A percentile compares a stretch with the other conserved stretches of the same genome.
Conservation (phyloP, 2,797 vertebrate genomes). For the Micrastur ruficollis region DNA sequence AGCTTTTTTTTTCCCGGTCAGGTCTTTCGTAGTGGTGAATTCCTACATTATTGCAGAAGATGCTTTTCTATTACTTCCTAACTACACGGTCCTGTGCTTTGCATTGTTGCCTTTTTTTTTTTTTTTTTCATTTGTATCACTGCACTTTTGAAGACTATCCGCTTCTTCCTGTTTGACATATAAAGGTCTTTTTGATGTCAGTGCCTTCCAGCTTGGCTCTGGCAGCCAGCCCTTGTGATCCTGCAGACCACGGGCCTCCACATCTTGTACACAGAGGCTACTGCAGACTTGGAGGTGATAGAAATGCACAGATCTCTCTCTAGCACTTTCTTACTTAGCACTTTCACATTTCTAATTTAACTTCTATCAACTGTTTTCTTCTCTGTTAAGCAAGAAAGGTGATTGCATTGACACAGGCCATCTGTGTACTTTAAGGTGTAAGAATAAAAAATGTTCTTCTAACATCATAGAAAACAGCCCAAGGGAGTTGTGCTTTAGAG, state of each 20-base stretch:
- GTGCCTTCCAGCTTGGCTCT: background rate
- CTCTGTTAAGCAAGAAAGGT: background rate
- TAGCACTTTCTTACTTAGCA: background rate
- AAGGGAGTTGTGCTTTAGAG: background rate
- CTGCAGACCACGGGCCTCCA: background rate
- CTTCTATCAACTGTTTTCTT: slow-evolving; percentile 31
- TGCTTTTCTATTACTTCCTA: background rate
- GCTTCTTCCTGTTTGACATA: background rate
- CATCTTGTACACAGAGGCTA: background rate
- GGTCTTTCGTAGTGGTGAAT: background rate
- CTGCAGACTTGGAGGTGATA: background rate
- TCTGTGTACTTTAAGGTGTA: background rate
- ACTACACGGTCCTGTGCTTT: rapidly evolving
- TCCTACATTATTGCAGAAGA: background rate
- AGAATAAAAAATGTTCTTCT: background rate
- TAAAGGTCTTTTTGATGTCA: background rate
- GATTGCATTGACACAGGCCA: slow-evolving; percentile 5
- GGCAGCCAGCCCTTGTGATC: rapidly evolving
- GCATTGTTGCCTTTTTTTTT: background rate
- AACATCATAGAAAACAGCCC: background rate
- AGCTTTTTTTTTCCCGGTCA: background rate
- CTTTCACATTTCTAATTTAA: slow-evolving; percentile 13
- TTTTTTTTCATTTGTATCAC: background rate
- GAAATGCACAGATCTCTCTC: background rate
- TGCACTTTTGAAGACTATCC: background rate